These are phyloP conservation scores for Heterodera filipjevi DNA, from an alignment of 2,888 invertebrate species.

Conservation along the genomic window DNA sequence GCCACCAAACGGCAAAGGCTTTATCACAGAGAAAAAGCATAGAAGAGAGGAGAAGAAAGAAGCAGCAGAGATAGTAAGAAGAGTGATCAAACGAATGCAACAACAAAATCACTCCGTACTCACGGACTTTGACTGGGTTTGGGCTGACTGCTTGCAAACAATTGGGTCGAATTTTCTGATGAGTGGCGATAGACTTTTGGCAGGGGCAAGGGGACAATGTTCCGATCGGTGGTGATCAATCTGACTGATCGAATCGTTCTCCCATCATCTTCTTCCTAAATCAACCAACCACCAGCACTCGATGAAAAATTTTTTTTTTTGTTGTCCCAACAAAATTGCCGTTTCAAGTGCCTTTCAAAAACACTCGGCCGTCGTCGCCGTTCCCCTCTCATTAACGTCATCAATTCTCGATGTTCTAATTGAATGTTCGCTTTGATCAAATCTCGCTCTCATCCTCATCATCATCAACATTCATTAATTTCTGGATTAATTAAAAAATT, in stretches of 20 bases:
- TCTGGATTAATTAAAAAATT: no score
- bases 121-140: no score
- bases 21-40: background rate
- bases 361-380: background rate
- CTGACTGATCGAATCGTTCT: background rate
- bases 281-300: background rate
- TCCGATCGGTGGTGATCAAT: background rate
- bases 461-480: no score
- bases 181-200: no score
- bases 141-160: background rate
- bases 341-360: slow-evolving; percentile 2
- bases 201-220: no score
- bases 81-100: no score
- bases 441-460: no score
- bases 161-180: slow-evolving; percentile 4
- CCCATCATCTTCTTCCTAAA: background rate
- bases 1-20: no score
- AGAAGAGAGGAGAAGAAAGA: background rate
- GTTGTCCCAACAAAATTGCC: slow-evolving; percentile 9
- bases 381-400: background rate
- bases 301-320: slow-evolving; percentile 5
- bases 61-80: background rate
- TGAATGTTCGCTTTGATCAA: no score
- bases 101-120: no score
- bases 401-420: background rate